Base-by-base conservation (phyloP, 2,888 invertebrate genomes). In the Aphrophora alni region DNA sequence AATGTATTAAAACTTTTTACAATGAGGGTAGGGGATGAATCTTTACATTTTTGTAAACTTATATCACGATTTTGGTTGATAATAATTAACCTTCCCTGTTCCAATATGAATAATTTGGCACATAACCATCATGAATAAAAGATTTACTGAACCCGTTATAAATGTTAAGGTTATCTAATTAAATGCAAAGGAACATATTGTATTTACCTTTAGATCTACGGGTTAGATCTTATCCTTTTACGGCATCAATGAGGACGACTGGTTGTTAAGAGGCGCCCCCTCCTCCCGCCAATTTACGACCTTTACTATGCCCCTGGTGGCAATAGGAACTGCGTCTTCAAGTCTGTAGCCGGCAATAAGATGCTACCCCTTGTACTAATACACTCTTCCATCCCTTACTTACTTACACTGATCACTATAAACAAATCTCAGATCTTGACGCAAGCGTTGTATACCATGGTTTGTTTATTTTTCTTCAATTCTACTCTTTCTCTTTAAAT, bases 271-370 rank as follows among this genome's bases (percentile, higher is more conserved):
- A 59, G 59, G 59, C 10, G 12, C 21, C 12, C 44, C 59, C 59
- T 21, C n/a, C 44, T n/a, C 44, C 4, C 59, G 21, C 59, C 59
- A 59, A 81, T 81, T 81, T 78, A 78, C 78, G 70, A 73, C 74
- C 74, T 81, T 81, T 81, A 81, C 75, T 71, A 77, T 73, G 28
- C 81, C 81, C 81, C 51, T 76, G 71, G 76, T 51, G 78, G 78
- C 81, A 74, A 81, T 81, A 77, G 78, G 76, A 28, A 78, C 78
- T 78, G 72, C 78, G 78, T 78, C 78, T 78, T 78, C 51, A 72
- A 71, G 78, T 71, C 78, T 59, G 78, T 51, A 71, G 78, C 72
- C 78, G 78, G 78, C 78, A 78, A 78, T 78, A 78, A 78, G 72
- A 78, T 44, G 38, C 38, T 59, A 71, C 73, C 78, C 72, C 72